Percentiles rank a stretch among this genome's conserved stretches.
Conservation (phyloP, 2,888 invertebrate species). For the Amphipyra tragopoginis region DNA sequence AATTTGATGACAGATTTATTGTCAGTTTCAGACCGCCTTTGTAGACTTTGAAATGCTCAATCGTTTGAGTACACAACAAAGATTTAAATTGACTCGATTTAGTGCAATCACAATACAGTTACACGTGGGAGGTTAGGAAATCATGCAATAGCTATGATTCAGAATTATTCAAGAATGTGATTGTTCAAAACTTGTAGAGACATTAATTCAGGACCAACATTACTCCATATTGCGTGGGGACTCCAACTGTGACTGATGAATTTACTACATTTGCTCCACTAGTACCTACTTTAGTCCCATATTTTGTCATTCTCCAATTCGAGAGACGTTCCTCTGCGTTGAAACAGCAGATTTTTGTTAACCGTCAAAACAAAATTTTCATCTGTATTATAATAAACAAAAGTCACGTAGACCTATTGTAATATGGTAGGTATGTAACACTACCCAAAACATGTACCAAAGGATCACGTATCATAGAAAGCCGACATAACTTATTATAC, state of each 20-base stretch:
- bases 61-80: slow-evolving; percentile 45
- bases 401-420: slow-evolving; percentile 39
- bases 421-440: slow-evolving; percentile 38
- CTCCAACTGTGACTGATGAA: not conserved
- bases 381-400: slow-evolving; percentile 22
- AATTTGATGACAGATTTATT: slow-evolving; percentile 53
- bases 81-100: slow-evolving; percentile 44
- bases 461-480: slow-evolving; percentile 50
- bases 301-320: not conserved
- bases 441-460: slow-evolving; percentile 43
- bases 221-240: slow-evolving; percentile 15
- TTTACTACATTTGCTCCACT: not conserved
- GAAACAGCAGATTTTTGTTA: not conserved
- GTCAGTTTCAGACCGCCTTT: slow-evolving; percentile 19
- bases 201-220: slow-evolving; percentile 31
- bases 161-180: slow-evolving; percentile 42
- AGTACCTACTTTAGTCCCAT: too few relatives aligned
- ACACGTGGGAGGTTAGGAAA: slow-evolving; percentile 44
- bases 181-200: slow-evolving; percentile 31
- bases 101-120: slow-evolving; percentile 44
- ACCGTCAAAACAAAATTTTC: not conserved
- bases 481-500: slow-evolving; percentile 34
- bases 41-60: slow-evolving; percentile 39
- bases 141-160: slow-evolving; percentile 51
- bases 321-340: too few relatives aligned